Conservation (phyloP, 2,797 vertebrate genomes). For the Sitta carolinensis region DNA sequence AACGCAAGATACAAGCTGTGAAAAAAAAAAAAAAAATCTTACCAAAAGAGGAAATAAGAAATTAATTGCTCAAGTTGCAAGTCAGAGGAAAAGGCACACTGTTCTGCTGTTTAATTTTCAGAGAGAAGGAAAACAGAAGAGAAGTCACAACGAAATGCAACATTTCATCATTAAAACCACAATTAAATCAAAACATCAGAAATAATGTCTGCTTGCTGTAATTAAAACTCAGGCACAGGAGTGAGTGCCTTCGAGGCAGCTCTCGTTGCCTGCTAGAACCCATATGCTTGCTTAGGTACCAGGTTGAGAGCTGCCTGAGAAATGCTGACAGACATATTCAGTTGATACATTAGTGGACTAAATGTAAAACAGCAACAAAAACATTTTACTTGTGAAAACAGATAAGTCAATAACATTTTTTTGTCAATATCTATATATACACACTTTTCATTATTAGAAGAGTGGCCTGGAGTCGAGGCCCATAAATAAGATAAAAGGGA, state of each 20-base stretch:
- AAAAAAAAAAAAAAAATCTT: conserved; percentile 13
- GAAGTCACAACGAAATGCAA: background rate
- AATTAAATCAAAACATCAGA: background rate
- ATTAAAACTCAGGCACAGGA: background rate
- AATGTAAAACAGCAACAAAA: background rate
- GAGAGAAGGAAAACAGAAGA: background rate
- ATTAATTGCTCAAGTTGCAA: background rate
- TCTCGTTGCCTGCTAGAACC: background rate
- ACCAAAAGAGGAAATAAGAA: background rate
- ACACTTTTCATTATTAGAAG: background rate
- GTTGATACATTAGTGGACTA: background rate
- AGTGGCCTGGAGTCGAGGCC: background rate
- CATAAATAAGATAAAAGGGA: background rate
- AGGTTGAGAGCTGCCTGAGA: background rate
- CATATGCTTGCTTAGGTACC: background rate
- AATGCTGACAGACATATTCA: background rate
- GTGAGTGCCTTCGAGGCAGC: background rate
- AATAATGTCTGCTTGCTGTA: background rate
- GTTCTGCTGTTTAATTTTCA: background rate
- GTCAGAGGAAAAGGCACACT: background rate
- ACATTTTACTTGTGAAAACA: background rate
- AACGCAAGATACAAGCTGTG: background rate
- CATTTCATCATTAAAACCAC: background rate
- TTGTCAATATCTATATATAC: rapidly evolving
- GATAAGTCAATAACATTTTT: background rate